Evolutionary conservation across 2,888 invertebrate genomes (phyloP).

Genomic region (Bombylius discolor): DNA sequence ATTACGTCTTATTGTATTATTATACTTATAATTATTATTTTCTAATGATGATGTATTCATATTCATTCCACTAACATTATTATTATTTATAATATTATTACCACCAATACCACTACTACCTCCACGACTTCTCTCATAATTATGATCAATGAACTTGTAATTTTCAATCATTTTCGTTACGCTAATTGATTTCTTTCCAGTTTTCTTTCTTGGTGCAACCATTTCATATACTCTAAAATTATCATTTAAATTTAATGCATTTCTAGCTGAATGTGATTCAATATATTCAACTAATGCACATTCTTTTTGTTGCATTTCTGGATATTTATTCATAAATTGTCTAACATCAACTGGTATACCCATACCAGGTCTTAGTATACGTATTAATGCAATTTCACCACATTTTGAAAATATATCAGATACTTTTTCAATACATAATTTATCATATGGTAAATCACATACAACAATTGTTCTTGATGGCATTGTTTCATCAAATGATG

Average conservation of each 20-base stretch:
- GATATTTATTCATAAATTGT: conserved; percentile 81
- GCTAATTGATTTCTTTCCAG: conserved; percentile 45
- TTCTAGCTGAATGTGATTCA: conserved; percentile 71
- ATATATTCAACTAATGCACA: conserved; percentile 88
- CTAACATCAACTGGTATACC: conserved; percentile 83
- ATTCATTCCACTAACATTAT: background rate
- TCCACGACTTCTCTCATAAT: conserved; percentile 32
- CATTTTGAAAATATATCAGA: conserved; percentile 78
- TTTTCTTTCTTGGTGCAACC: conserved; percentile 65
- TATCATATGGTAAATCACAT: conserved; percentile 70
- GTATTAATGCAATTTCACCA: conserved; percentile 79
- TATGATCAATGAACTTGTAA: conserved; percentile 42
- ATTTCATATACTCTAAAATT: conserved; percentile 62
- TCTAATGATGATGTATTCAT: background rate
- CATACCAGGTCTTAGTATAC: conserved; percentile 78
- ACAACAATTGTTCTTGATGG: conserved; percentile 85
- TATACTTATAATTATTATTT: conserved; percentile 8
- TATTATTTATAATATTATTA: background rate
- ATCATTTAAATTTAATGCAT: conserved; percentile 55
- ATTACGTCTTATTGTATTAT: conserved; percentile 22
- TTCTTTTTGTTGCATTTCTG: conserved; percentile 71
- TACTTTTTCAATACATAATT: conserved; percentile 78
- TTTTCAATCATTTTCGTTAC: conserved; percentile 48
- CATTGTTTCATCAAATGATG: conserved; percentile 82
- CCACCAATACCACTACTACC: conserved; percentile 28